Evolutionary conservation across 2,113 vertebrate species (phyloP).

Genomic region (Bufo bufo): DNA sequence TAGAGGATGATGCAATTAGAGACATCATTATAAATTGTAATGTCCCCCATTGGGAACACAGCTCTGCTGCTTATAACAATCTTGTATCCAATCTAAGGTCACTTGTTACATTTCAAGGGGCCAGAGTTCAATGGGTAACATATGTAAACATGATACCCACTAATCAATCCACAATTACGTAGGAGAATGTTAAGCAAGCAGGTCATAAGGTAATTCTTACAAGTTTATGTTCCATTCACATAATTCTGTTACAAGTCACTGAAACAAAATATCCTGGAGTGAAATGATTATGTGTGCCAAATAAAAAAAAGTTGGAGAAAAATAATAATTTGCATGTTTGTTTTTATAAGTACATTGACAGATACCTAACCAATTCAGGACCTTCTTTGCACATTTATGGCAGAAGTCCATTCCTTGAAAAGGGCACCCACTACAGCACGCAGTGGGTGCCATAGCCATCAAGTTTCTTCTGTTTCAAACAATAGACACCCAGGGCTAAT

Average conservation of each 20-base stretch:
- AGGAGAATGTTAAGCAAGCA: neutral
- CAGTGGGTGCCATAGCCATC: no score
- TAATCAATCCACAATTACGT: neutral
- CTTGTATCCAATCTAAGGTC: neutral
- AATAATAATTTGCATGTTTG: neutral
- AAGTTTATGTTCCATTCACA: neutral
- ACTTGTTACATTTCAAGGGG: neutral
- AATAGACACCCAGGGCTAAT: no score
- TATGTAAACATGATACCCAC: conserved; percentile 12
- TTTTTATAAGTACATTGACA: neutral
- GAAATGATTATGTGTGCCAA: neutral
- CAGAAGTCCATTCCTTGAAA: no score
- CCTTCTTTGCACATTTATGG: no score
- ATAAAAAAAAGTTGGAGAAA: neutral
- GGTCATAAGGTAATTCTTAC: neutral
- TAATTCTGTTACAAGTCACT: neutral
- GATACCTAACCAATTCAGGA: neutral
- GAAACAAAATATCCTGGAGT: neutral
- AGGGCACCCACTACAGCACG: no score
- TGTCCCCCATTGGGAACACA: neutral
- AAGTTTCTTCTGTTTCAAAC: no score
- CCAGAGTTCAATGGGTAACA: neutral
- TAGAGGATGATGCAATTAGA: neutral
- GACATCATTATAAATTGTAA: neutral
- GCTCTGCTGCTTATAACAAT: neutral